phyloP scores from a whole-genome alignment of 2,888 invertebrate genomes.

The Agriopis aurantiaria region DNA sequence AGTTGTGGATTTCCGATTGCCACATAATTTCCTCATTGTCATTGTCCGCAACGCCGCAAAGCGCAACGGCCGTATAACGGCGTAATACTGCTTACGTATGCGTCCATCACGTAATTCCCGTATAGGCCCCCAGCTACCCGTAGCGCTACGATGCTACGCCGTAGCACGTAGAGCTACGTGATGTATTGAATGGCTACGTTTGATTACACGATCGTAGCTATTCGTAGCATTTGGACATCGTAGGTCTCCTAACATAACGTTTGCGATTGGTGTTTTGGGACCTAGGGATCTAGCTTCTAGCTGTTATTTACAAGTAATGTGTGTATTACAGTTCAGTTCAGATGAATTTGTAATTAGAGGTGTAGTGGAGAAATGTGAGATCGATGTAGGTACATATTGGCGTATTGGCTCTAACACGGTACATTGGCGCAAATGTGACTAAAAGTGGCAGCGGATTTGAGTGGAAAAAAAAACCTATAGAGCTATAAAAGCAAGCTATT shows the following conservation, averaged over 20 bases:
- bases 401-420: background rate
- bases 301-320: slow-evolving; percentile 1
- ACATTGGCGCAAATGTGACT: no score
- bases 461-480: no score
- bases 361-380: slow-evolving; percentile 1
- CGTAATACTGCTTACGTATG: slow-evolving; percentile 34
- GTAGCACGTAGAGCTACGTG: slow-evolving; percentile 41
- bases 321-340: background rate
- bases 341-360: background rate
- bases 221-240: slow-evolving; percentile 18
- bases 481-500: no score
- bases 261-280: slow-evolving; percentile 13
- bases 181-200: slow-evolving; percentile 44
- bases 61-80: slow-evolving; percentile 16
- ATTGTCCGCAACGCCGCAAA: slow-evolving; percentile 14
- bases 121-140: slow-evolving; percentile 40
- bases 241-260: background rate
- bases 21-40: slow-evolving; percentile 18
- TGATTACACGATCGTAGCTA: slow-evolving; percentile 35
- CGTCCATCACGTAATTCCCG: slow-evolving; percentile 46
- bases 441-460: no score
- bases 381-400: no score
- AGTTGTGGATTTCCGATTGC: slow-evolving; percentile 9
- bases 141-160: slow-evolving; percentile 41
- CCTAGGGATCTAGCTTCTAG: background rate